Base-by-base conservation (phyloP, 1,140 invertebrate genomes). In the Bombus turneri region DNA sequence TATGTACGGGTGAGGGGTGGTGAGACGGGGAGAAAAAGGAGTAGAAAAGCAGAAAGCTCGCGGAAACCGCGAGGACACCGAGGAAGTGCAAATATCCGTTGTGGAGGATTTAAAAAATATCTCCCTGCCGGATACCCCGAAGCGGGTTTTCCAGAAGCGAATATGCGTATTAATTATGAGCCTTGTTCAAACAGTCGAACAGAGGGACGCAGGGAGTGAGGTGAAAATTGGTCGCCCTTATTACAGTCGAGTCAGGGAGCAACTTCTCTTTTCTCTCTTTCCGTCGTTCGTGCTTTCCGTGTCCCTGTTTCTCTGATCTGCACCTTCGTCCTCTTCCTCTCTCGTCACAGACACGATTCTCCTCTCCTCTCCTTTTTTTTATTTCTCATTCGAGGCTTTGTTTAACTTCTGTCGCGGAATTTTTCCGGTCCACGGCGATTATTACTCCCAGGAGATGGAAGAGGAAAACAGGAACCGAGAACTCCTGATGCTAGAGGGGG, bases 101-200 rank as follows among this genome's bases (percentile, higher is more conserved):
- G 68, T 37, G 81, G 84, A 88, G 86, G 41, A 69, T 89, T 87
- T 83, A 92, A 94, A 92, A 93, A 93, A 93, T 93, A 91, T 93
- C 92, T 92, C 86, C 90, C 86, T 78, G 90, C 78, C 88, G 87
- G 79, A 86, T 85, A 86, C 87, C 92, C 90, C 90, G 88, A 77
- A 59, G 87, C 87, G 89, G 87, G 90, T 87, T 87, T 87, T 85
- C 81, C 88, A 91, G 91, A 92, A 90, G 92, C 92, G 93, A 93
- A 92, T 94, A 91, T 90, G 89, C 90, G 93, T 94, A 94, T 94
- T 94, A 94, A 94, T 94, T 95, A 95, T 94, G 92, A 93, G 91
- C 90, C 93, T 94, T 94, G 93, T 94, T 94, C 93, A 94, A 95
- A 94, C 93, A 94, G 85, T 85, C 88, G 88, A 93, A 94, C 90